phyloP scores from a whole-genome alignment of 2,797 vertebrate genomes.

The Mormyrops boulengeri region DNA sequence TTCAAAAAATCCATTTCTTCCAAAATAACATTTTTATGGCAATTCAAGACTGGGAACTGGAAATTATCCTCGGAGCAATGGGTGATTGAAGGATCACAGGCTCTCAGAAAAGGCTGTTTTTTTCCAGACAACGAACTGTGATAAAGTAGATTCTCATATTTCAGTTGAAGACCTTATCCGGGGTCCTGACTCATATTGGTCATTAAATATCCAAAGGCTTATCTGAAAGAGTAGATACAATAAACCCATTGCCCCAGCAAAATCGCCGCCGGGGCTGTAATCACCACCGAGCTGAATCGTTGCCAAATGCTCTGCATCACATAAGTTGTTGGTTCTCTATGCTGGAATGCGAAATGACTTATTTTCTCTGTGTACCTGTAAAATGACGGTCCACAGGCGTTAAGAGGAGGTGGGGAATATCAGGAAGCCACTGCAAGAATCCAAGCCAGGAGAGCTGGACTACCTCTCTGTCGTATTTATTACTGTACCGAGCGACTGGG shows the following conservation, averaged over 20 bases:
- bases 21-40: background rate
- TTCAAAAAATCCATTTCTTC: background rate
- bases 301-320: background rate
- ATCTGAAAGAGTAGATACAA: background rate
- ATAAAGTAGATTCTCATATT: constrained; percentile 12
- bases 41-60: background rate
- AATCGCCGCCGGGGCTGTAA: background rate
- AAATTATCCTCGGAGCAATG: background rate
- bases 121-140: background rate
- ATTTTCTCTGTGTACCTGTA: background rate
- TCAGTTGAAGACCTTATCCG: constrained; percentile 6
- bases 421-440: constrained; percentile 26
- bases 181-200: constrained; percentile 1
- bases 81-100: background rate
- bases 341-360: background rate
- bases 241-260: background rate
- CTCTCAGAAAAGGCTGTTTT: background rate
- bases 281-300: background rate
- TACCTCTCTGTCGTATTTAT: constrained; percentile 49
- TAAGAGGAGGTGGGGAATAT: constrained; percentile 12
- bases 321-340: background rate
- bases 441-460: constrained; percentile 42
- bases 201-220: constrained; percentile 8
- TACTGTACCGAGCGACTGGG: constrained; percentile 47
- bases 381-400: background rate